Evolutionary conservation across 2,888 invertebrate species (phyloP).

Genomic region (Sylvicola cinctus): DNA sequence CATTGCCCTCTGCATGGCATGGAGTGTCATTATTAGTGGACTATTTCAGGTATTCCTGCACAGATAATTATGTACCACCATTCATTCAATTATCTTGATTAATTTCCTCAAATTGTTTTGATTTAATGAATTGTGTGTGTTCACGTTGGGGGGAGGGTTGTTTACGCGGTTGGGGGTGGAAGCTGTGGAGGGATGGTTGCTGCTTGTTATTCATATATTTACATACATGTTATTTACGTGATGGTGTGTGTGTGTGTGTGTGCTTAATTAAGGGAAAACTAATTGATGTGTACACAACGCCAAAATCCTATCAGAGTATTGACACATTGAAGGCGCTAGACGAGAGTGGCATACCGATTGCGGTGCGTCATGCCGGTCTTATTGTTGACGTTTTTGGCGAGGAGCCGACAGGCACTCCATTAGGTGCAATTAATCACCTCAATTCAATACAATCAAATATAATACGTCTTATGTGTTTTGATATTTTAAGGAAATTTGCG

Average conservation of each 20-base stretch:
- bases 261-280: constrained; percentile 10
- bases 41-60: not conserved
- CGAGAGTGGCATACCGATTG: constrained; percentile 6
- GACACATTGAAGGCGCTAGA: constrained; percentile 8
- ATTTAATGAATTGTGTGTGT: too few species aligned
- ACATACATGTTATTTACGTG: too few species aligned
- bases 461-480: not conserved
- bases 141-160: too few species aligned
- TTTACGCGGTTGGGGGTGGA: too few species aligned
- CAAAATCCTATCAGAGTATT: constrained; percentile 8
- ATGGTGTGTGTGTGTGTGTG: too few species aligned
- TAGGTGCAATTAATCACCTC: too few species aligned
- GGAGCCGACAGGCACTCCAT: constrained; percentile 5
- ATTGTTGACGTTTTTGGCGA: constrained; percentile 9
- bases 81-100: too few species aligned
- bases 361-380: constrained; percentile 6
- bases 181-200: too few species aligned
- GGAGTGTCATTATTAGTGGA: not conserved
- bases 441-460: too few species aligned
- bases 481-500: not conserved
- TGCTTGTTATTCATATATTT: too few species aligned
- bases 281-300: constrained; percentile 9
- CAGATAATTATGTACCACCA: too few species aligned
- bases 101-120: too few species aligned
- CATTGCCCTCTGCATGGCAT: not conserved